Conservation (phyloP, 2,797 vertebrate genomes). For the Aeoliscus strigatus region DNA sequence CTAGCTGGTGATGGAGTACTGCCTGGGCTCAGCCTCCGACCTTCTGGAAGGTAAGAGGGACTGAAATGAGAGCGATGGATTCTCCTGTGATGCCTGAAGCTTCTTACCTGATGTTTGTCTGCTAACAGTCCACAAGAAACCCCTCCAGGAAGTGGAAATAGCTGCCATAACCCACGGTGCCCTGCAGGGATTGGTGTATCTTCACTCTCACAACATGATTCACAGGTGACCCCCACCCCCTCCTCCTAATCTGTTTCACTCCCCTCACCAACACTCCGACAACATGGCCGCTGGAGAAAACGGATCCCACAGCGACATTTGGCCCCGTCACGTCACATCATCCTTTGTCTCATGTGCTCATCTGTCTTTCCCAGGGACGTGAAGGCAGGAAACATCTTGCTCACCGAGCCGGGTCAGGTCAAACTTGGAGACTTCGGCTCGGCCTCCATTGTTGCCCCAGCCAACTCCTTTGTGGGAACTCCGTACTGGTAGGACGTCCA, state of each 20-base stretch:
- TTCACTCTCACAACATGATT: slow-evolving; percentile 95
- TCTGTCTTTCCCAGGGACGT: slow-evolving; percentile 76
- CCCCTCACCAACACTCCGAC: slow-evolving; percentile 42
- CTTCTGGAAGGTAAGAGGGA: slow-evolving; percentile 85
- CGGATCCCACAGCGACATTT: slow-evolving; percentile 32
- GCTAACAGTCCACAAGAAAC: slow-evolving; percentile 86
- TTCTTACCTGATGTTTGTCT: slow-evolving; percentile 17
- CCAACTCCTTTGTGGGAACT: slow-evolving; percentile 93
- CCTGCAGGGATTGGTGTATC: slow-evolving; percentile 88
- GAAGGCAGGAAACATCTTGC: slow-evolving; percentile 92
- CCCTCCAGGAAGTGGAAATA: slow-evolving; percentile 91
- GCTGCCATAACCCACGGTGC: slow-evolving; percentile 91
- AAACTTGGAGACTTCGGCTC: slow-evolving; percentile 94
- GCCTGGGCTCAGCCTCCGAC: slow-evolving; percentile 91
- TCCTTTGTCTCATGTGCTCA: slow-evolving; percentile 19
- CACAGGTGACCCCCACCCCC: slow-evolving; percentile 78
- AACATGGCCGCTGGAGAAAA: slow-evolving; percentile 41
- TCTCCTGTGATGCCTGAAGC: background rate
- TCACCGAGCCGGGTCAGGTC: slow-evolving; percentile 90
- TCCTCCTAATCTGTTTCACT: slow-evolving; percentile 33
- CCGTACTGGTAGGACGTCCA: slow-evolving; percentile 88
- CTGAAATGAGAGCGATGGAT: no score
- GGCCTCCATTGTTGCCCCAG: slow-evolving; percentile 86
- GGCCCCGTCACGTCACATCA: no score
- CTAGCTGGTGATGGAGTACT: slow-evolving; percentile 95